Evolutionary conservation across 2,888 invertebrate species (phyloP).

Genomic region (Icerya purchasi): DNA sequence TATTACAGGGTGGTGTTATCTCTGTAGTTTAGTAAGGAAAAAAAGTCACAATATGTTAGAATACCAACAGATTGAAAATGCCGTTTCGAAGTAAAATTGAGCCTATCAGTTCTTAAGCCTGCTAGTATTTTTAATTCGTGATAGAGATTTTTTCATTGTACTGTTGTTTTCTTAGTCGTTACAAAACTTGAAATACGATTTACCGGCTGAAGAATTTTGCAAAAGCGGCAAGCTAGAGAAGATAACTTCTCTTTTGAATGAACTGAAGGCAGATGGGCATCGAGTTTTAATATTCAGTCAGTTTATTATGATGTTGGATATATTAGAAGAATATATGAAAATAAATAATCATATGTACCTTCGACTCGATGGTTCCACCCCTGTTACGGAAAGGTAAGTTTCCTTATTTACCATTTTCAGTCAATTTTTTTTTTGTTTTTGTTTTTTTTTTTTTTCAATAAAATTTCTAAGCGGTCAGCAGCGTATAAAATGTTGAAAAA

Average conservation of each 20-base stretch:
- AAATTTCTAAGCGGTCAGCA: too few relatives aligned
- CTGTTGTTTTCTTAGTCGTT: slow-evolving; percentile 32
- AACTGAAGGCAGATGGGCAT: slow-evolving; percentile 48
- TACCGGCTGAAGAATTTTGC: slow-evolving; percentile 48
- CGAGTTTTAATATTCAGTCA: slow-evolving; percentile 86
- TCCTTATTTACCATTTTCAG: too few relatives aligned
- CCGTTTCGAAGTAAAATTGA: background rate
- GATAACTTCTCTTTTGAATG: slow-evolving; percentile 54
- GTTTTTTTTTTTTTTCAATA: too few relatives aligned
- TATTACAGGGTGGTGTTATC: too few relatives aligned
- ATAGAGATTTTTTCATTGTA: background rate
- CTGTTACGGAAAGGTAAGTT: slow-evolving; percentile 54
- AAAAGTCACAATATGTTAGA: too few relatives aligned
- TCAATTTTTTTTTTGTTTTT: too few relatives aligned
- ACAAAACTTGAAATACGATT: slow-evolving; percentile 27
- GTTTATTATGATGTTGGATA: slow-evolving; percentile 85
- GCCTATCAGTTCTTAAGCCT: background rate
- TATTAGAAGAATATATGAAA: slow-evolving; percentile 70
- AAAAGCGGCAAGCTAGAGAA: slow-evolving; percentile 71
- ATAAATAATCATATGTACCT: slow-evolving; percentile 49
- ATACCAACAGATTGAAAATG: too few relatives aligned
- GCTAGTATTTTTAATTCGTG: too few relatives aligned
- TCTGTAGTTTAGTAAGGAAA: too few relatives aligned
- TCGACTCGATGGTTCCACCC: slow-evolving; percentile 75
- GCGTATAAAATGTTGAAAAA: too few relatives aligned